Percentiles rank a stretch among this genome's conserved stretches.
These are phyloP conservation scores for Arctopsyche grandis DNA, from an alignment of 1,140 invertebrate species.

Conservation along the genomic window DNA sequence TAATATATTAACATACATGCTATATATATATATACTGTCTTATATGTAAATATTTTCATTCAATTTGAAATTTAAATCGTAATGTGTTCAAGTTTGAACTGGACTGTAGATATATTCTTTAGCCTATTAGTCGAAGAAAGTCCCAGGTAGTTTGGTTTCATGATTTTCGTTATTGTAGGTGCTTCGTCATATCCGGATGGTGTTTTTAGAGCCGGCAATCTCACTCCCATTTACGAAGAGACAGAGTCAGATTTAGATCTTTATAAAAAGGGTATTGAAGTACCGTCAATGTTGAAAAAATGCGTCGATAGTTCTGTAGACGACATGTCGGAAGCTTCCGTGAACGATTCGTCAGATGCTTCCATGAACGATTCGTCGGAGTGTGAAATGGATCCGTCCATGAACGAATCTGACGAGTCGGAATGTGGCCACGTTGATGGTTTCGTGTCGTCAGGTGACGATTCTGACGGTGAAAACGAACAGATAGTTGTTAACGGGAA, in stretches of 20 bases:
- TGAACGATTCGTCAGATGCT: slow-evolving; percentile 20
- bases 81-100: too few relatives aligned
- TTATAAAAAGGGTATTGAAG: slow-evolving; percentile 37
- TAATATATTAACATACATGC: too few relatives aligned
- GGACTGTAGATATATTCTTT: too few relatives aligned
- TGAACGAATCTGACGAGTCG: slow-evolving; percentile 22
- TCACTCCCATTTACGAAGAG: slow-evolving; percentile 49
- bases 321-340: neutral
- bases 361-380: slow-evolving; percentile 14
- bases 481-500: slow-evolving; percentile 51
- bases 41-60: too few relatives aligned
- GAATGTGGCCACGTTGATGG: slow-evolving; percentile 21
- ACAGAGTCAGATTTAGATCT: slow-evolving; percentile 47
- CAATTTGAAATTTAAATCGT: too few relatives aligned
- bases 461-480: slow-evolving; percentile 37
- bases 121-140: too few relatives aligned
- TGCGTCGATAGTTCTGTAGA: neutral
- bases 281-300: neutral
- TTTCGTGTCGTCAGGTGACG: neutral
- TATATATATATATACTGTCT: too few relatives aligned
- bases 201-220: slow-evolving; percentile 46
- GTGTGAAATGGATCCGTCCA: neutral
- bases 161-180: slow-evolving; percentile 41
- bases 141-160: neutral
- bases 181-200: slow-evolving; percentile 48